Base-by-base conservation (phyloP, 2,888 invertebrate genomes). In the Disparrhopalites patrizii region DNA sequence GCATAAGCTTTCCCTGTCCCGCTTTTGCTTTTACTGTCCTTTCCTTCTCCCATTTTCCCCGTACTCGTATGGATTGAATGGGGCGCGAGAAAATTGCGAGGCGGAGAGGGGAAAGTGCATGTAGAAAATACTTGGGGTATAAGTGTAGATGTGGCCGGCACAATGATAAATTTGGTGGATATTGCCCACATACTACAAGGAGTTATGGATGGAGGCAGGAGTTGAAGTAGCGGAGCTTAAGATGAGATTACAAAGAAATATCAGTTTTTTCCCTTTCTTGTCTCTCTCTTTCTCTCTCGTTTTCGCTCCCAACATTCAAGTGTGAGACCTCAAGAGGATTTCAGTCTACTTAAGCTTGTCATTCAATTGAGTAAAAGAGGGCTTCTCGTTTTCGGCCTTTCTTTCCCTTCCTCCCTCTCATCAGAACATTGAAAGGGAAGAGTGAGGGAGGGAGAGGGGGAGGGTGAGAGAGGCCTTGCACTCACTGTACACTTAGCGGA, bases 281-380 rank as follows among this genome's bases (percentile, higher is more conserved):
- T n/a, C n/a, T n/a, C n/a, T n/a, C n/a, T n/a, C n/a, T n/a, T n/a
- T n/a, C n/a, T n/a, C n/a, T n/a, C n/a, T n/a, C n/a, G n/a, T n/a
- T n/a, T n/a, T n/a, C n/a, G n/a, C n/a, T n/a, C n/a, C 33, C 23
- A 50, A 47, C 43, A n/a, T 27, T 50, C 47, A 50, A 60, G 50
- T 50, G 60, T 31, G 31, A 38, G 56, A 50, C 50, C 50, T 60
- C 33, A 50, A 50, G 60, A 60, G 50, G 50, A 50, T 60, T 50
- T 50, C 25, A 43, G 38, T 23, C 23, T 40, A 57, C 57, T 57
- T 57, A 20, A 33, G 33, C 55, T 47, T 47, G 47, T 47, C 47
- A 47, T 47, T 47, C 47, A 47, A 47, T 47, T 47, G 47, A 47
- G 47, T 47, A 47, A 20, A 47, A 36, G 36, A 36, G 15, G 15